Percentiles rank a stretch among this genome's conserved stretches.
phyloP scores from a whole-genome alignment of 2,888 invertebrate genomes.

The Lepetodrilus schrolli region DNA sequence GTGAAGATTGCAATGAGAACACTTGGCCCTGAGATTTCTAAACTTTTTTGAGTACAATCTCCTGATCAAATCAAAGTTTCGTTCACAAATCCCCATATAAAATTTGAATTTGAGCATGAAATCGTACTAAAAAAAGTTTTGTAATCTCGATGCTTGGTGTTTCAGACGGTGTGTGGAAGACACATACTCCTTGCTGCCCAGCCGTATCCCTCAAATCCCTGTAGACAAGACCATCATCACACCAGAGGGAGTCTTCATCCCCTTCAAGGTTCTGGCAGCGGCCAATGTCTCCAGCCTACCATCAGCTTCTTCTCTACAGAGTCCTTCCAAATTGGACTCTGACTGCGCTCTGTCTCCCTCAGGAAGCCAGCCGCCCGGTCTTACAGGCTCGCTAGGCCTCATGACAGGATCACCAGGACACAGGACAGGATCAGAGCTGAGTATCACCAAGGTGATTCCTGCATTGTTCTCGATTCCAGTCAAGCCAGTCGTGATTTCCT shows the following conservation, averaged over 20 bases:
- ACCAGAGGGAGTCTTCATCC: slow-evolving; percentile 3
- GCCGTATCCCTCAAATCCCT: background rate
- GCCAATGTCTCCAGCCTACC: background rate
- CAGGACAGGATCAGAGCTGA: no score
- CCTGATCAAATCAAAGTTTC: background rate
- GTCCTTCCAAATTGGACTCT: no score
- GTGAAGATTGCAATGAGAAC: no score
- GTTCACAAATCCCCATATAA: background rate
- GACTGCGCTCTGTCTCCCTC: no score
- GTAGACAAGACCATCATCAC: background rate
- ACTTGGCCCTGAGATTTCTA: background rate
- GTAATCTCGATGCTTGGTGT: background rate
- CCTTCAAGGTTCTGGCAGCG: background rate
- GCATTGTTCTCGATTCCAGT: no score
- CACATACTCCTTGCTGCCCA: background rate
- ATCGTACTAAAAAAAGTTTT: background rate
- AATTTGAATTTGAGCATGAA: background rate
- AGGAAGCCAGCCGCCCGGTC: no score
- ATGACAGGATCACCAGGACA: no score
- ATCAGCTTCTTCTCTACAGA: no score
- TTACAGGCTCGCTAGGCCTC: no score
- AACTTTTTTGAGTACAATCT: background rate
- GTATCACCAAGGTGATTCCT: no score
- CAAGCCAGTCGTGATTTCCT: no score
- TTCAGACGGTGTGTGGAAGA: slow-evolving; percentile 8